These are phyloP conservation scores for Gadus macrocephalus DNA, from an alignment of 2,113 vertebrate genomes.

Conservation along the genomic window DNA sequence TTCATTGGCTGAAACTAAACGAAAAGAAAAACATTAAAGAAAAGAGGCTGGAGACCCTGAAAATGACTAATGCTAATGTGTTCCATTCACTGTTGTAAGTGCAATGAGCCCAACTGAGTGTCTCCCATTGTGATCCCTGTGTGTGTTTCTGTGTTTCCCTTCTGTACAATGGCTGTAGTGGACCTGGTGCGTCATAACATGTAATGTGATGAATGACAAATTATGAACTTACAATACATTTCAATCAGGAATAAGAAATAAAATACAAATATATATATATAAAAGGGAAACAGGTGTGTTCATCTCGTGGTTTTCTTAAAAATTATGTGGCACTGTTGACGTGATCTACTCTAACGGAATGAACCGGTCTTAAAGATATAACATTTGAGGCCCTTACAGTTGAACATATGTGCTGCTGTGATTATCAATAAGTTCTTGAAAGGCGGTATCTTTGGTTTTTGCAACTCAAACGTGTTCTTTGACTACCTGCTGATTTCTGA, in stretches of 20 bases:
- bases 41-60: constrained; percentile 65
- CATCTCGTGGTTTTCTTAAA: background rate
- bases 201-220: constrained; percentile 91
- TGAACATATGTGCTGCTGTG: too few species aligned
- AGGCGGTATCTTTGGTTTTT: too few species aligned
- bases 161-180: constrained; percentile 92
- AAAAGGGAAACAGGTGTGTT: constrained; percentile 11
- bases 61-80: constrained; percentile 55
- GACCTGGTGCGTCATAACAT: constrained; percentile 87
- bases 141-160: constrained; percentile 64
- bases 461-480: too few species aligned
- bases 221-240: constrained; percentile 88
- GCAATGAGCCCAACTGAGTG: constrained; percentile 81
- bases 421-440: too few species aligned
- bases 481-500: too few species aligned
- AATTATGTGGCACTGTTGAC: background rate
- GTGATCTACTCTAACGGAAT: background rate
- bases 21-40: constrained; percentile 41
- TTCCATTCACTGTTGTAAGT: constrained; percentile 85
- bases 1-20: constrained; percentile 36
- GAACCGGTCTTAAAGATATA: background rate
- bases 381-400: background rate
- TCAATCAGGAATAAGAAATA: constrained; percentile 81
- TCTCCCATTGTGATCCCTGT: background rate
- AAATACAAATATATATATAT: constrained; percentile 53